Base-by-base conservation (phyloP, 2,888 invertebrate genomes). In the Agriopis aurantiaria region DNA sequence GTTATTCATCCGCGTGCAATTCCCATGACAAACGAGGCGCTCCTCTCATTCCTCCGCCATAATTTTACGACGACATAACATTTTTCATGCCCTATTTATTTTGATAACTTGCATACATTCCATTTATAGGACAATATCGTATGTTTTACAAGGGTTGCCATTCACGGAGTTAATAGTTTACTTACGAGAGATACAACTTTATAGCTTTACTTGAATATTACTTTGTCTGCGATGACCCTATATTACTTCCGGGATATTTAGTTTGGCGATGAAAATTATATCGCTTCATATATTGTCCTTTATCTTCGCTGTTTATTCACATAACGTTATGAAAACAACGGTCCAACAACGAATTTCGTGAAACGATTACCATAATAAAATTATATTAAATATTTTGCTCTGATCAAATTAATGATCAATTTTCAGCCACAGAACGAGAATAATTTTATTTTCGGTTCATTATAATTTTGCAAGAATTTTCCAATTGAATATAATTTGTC, bases 31-130 rank as follows among this genome's bases (percentile, higher is more conserved):
- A 71, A 63, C 62, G 65, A 63, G 61, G 48, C 66, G 17, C 66
- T 58, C 66, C 8, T 11, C 52, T 70, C 66, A 53, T 69, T 65
- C 41, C 53, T 17, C 51, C 33, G 60, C 69, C 63, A 64, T 71
- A 48, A 71, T 66, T 71, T 71, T 63, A 71, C 11, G 70, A 67
- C 51, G 48, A 12, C 63, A 71, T 71, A 67, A 71, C 67, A 63
- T 59, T 48, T n/a, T 58, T 67, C 66, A 67, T 67, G 66, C 66
- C 59, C 66, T 71, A 71, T 71, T 71, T 71, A 71, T 71, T 71
- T 71, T 71, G 70, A 71, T 71, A 70, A 70, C 66, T 70, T 70
- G 70, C 70, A 70, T 66, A 70, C 66, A 66, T 70, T 66, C 49
- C 65, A 62, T 62, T 70, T 70, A 70, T 66, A 63, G 63, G 66